Percentiles rank a stretch among this genome's conserved stretches.
These are phyloP conservation scores for Enteromius trimaculatus DNA, from an alignment of 2,797 vertebrate genomes.

Conservation along the genomic window DNA sequence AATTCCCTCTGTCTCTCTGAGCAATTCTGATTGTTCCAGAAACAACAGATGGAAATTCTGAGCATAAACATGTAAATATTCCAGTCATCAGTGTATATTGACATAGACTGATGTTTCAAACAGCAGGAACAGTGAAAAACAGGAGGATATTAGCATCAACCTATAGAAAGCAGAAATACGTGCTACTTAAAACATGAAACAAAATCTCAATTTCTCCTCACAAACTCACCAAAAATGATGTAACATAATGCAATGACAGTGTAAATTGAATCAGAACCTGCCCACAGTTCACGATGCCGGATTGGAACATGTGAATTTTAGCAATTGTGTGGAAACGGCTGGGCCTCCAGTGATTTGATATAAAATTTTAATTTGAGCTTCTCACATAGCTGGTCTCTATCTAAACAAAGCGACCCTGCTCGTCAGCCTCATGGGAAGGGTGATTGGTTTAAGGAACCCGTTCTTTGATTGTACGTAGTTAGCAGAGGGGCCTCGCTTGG, in stretches of 20 bases:
- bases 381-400: conserved; percentile 74
- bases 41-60: conserved; percentile 85
- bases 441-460: conserved; percentile 72
- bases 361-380: conserved; percentile 23
- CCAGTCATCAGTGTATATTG: conserved; percentile 69
- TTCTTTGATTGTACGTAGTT: conserved; percentile 59
- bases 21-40: conserved; percentile 81
- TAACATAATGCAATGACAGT: conserved; percentile 62
- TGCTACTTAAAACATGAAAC: conserved; percentile 13
- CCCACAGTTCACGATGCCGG: conserved; percentile 29
- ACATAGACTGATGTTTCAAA: conserved; percentile 37
- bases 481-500: conserved; percentile 67
- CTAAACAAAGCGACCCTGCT: conserved; percentile 78
- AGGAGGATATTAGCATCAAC: neutral
- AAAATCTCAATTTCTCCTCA: conserved; percentile 43
- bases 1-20: conserved; percentile 68
- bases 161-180: neutral
- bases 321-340: conserved; percentile 71
- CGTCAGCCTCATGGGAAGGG: conserved; percentile 71
- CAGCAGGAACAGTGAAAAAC: conserved; percentile 3
- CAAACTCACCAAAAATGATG: conserved; percentile 59
- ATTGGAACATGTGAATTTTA: conserved; percentile 67
- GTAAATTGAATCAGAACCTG: conserved; percentile 68
- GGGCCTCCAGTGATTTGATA: conserved; percentile 60
- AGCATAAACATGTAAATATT: conserved; percentile 84